Conservation (phyloP, 1,140 invertebrate genomes). For the Doryteuthis pealeii region DNA sequence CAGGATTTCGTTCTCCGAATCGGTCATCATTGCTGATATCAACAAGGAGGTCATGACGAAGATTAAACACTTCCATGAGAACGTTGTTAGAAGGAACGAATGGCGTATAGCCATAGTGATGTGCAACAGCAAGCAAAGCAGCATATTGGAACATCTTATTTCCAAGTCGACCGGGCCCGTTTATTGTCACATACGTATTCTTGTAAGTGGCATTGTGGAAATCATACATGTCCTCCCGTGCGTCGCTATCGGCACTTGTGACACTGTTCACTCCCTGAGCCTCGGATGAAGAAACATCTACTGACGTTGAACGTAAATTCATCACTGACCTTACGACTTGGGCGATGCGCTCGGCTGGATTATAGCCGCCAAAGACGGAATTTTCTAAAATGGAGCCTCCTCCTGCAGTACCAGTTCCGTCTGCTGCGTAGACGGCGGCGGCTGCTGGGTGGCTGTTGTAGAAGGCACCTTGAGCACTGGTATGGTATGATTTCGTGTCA, state of each 20-base stretch:
- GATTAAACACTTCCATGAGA: constrained; percentile 20
- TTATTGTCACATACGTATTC: constrained; percentile 7
- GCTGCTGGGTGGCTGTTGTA: not conserved
- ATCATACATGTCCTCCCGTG: not conserved
- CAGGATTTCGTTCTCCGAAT: constrained; percentile 22
- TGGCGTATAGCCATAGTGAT: constrained; percentile 23
- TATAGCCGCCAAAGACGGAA: not conserved
- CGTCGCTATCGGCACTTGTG: not conserved
- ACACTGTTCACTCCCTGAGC: not conserved
- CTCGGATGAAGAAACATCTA: not conserved
- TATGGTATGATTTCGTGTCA: not conserved
- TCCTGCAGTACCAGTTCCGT: not conserved
- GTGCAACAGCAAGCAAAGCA: constrained; percentile 30
- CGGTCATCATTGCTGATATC: not conserved
- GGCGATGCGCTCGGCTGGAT: not conserved
- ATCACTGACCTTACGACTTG: not conserved
- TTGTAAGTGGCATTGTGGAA: not conserved
- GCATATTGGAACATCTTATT: constrained; percentile 48
- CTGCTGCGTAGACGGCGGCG: not conserved
- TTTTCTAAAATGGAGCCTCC: not conserved
- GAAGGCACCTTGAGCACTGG: not conserved
- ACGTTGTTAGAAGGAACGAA: constrained; percentile 19
- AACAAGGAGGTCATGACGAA: constrained; percentile 16
- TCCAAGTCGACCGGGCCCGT: constrained; percentile 31
- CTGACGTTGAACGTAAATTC: not conserved